Conservation (phyloP, 1,140 invertebrate species). For the Drosophila jambulina region DNA sequence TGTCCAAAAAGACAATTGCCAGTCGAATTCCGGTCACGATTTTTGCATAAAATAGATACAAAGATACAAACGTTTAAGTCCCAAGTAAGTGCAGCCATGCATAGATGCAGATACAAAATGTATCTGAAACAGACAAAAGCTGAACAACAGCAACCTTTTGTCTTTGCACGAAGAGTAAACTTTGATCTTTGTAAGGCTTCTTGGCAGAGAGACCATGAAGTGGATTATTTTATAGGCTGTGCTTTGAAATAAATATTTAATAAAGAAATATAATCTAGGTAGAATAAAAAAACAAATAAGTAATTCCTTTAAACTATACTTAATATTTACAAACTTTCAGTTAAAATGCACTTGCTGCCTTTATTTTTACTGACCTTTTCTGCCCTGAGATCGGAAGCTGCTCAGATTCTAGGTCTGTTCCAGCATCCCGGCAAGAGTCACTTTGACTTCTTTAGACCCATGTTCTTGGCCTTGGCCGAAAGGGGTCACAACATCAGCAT, state of each 20-base stretch:
- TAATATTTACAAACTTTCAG: background rate
- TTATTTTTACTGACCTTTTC: constrained; percentile 17
- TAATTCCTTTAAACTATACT: too few species aligned
- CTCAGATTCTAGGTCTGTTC: constrained; percentile 87
- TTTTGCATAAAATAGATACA: constrained; percentile 24
- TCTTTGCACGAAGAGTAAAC: constrained; percentile 4
- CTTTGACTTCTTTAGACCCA: constrained; percentile 88
- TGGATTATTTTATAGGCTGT: background rate
- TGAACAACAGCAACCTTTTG: constrained; percentile 28
- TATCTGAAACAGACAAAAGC: constrained; percentile 20
- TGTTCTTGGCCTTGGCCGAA: constrained; percentile 87
- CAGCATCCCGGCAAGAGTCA: constrained; percentile 89
- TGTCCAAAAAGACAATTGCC: constrained; percentile 34
- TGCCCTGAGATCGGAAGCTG: constrained; percentile 14
- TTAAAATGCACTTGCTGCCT: constrained; percentile 13
- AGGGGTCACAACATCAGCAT: constrained; percentile 89
- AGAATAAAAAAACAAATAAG: background rate
- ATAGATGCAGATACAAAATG: constrained; percentile 12
- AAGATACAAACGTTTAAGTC: constrained; percentile 10
- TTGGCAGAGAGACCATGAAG: background rate
- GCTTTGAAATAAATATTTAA: background rate
- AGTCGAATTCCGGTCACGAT: constrained; percentile 68
- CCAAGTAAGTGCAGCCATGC: constrained; percentile 27
- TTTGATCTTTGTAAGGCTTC: constrained; percentile 41
- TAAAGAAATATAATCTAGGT: background rate